Base-by-base conservation (phyloP, 1,140 invertebrate species). In the Neelides sp. region DNA sequence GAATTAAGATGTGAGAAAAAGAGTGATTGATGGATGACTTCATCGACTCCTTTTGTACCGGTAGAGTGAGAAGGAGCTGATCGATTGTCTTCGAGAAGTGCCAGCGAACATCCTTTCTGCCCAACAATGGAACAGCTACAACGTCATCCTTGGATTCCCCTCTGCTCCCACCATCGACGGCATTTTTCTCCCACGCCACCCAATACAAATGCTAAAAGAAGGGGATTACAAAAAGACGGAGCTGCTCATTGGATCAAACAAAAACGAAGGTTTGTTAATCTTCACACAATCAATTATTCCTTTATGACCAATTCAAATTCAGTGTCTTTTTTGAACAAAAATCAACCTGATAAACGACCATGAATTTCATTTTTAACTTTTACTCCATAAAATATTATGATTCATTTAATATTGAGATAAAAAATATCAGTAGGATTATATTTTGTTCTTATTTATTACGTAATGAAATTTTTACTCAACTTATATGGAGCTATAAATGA, bases 101-200 rank as follows among this genome's bases (percentile, higher is more conserved):
- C 83, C 87, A 57, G 79, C 85, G 1, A 83, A 83, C 63, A 85
- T 78, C 15, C 83, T 91, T 59, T 88, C 84, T 2, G 76, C 82
- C 22, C 79, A 83, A 61, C 86, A 91, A 64, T 89, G 85, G 85
- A 88, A 88, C 64, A 85, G 82, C n/a, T 90, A 89, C 64, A 78
- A 78, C 49, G 83, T 83, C 2, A 86, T 89, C 58, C 74, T 89
- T n/a, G 84, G 83, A 12, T 89, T 89, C 62, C 85, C 85, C 0
- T 88, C 84, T 0, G 84, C 83, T 0, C 85, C 86, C 0, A 90
- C 85, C 10, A 83, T 91, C 17, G 86, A 91, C 62, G 85, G 85
- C 0, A 74, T 79, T 34, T 87, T 89, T 66, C 68, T 90, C 36
- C 81, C 85, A 0, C 82, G 83, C 61, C 80, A 88, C 69, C 85